A percentile compares a stretch with the other conserved stretches of the same genome.
phyloP scores from a whole-genome alignment of 2,113 vertebrate genomes.

The Nycticorax nycticorax region DNA sequence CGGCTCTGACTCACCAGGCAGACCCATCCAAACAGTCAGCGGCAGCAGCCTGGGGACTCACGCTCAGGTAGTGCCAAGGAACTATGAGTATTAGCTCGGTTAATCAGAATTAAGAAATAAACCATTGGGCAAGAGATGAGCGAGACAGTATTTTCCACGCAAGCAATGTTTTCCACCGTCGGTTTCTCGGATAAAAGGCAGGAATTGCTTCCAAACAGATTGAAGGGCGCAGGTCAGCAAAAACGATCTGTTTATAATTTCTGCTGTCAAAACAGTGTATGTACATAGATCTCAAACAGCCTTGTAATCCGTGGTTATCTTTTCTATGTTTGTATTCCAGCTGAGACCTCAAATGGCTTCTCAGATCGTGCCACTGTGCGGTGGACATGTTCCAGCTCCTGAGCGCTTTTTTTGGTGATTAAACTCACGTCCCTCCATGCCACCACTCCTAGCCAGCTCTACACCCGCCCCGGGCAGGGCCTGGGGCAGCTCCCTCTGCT shows the following conservation, averaged over 20 bases:
- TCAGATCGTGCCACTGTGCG: background rate
- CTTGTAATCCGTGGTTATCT: background rate
- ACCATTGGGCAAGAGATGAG: slow-evolving; percentile 6
- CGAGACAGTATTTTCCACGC: slow-evolving; percentile 24
- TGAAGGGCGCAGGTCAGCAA: slow-evolving; percentile 27
- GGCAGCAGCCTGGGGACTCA: background rate
- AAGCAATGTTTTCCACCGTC: slow-evolving; percentile 14
- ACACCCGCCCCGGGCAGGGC: background rate
- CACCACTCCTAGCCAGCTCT: background rate
- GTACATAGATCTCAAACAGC: background rate
- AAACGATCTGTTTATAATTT: slow-evolving; percentile 40
- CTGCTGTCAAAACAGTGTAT: slow-evolving; percentile 47
- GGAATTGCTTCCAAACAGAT: slow-evolving; percentile 33
- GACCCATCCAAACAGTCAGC: background rate
- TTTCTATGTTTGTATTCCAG: background rate
- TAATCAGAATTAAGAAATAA: slow-evolving; percentile 33
- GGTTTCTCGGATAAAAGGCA: slow-evolving; percentile 1
- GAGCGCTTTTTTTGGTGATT: background rate
- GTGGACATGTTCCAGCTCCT: background rate
- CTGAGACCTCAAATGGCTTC: slow-evolving; percentile 29
- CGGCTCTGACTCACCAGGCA: background rate
- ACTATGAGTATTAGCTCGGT: background rate
- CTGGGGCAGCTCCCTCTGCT: background rate
- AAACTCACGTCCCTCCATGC: background rate
- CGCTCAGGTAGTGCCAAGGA: slow-evolving; percentile 21